Evolutionary conservation across 2,888 invertebrate species (phyloP).

Genomic region (Habroteleia sp.): DNA sequence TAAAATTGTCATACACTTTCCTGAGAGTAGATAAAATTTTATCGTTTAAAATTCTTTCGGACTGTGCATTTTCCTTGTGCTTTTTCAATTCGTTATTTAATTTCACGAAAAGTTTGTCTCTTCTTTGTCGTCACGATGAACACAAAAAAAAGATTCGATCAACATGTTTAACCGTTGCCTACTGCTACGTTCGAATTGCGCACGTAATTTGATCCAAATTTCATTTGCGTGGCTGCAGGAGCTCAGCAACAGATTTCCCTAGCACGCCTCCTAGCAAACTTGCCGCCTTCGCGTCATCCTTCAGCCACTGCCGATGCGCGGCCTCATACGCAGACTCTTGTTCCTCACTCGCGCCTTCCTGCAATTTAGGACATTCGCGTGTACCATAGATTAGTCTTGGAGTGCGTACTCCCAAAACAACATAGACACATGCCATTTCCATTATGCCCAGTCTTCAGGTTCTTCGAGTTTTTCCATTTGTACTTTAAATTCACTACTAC

Average conservation of each 20-base stretch:
- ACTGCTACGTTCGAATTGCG: slow-evolving; percentile 28
- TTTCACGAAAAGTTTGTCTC: slow-evolving; percentile 22
- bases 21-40: slow-evolving; percentile 21
- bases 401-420: slow-evolving; percentile 40
- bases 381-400: slow-evolving; percentile 14
- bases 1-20: slow-evolving; percentile 22
- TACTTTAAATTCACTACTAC: slow-evolving; percentile 35
- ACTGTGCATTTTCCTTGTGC: slow-evolving; percentile 16
- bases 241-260: slow-evolving; percentile 3
- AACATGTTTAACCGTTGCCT: slow-evolving; percentile 22
- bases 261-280: slow-evolving; percentile 26
- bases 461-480: slow-evolving; percentile 47
- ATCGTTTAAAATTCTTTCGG: slow-evolving; percentile 35
- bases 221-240: slow-evolving; percentile 11
- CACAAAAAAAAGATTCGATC: slow-evolving; percentile 17
- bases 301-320: slow-evolving; percentile 10
- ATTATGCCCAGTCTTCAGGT: slow-evolving; percentile 51
- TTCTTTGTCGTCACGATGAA: slow-evolving; percentile 16
- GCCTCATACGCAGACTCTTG: too few relatives aligned
- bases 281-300: slow-evolving; percentile 29
- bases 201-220: slow-evolving; percentile 36
- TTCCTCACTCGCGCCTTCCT: too few relatives aligned
- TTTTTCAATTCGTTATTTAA: slow-evolving; percentile 21
- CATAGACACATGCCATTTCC: slow-evolving; percentile 53
- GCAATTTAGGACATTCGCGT: too few relatives aligned